Evolutionary conservation across 1,140 invertebrate genomes (phyloP).

Genomic region (Orchestia grillus): DNA sequence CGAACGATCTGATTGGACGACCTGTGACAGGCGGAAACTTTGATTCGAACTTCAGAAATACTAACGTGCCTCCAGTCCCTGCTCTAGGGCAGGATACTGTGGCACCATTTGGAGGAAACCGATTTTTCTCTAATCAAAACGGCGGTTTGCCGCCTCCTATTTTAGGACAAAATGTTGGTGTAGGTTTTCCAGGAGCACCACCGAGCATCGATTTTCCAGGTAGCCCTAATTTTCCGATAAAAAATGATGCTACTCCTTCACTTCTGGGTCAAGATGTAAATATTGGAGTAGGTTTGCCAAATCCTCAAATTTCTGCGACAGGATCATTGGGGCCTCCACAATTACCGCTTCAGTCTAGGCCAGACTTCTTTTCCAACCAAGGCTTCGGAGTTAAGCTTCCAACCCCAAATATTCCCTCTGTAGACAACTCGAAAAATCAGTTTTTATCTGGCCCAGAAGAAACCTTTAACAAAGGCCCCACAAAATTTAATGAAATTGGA

Average conservation of each 20-base stretch:
- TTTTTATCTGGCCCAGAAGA: neutral
- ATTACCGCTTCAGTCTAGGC: neutral
- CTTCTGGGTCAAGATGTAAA: slow-evolving; percentile 12
- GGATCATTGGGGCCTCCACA: neutral
- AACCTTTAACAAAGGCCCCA: neutral
- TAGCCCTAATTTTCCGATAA: neutral
- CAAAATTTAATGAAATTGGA: neutral
- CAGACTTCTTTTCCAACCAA: neutral
- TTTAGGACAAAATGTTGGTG: neutral
- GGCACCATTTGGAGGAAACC: neutral
- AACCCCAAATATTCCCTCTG: neutral
- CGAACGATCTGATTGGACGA: slow-evolving; percentile 35
- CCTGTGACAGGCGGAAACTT: neutral
- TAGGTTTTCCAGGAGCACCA: neutral
- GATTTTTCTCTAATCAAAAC: neutral
- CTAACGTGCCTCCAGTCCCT: neutral
- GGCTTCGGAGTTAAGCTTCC: neutral
- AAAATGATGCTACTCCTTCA: neutral
- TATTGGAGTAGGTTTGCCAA: neutral
- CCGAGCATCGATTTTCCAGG: neutral
- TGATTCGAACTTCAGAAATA: neutral
- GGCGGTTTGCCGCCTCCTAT: neutral
- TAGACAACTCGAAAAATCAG: neutral
- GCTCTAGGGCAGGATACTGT: neutral
- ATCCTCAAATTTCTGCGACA: neutral